These are phyloP conservation scores for Aricia artaxerxes DNA, from an alignment of 2,888 invertebrate species.

Conservation along the genomic window DNA sequence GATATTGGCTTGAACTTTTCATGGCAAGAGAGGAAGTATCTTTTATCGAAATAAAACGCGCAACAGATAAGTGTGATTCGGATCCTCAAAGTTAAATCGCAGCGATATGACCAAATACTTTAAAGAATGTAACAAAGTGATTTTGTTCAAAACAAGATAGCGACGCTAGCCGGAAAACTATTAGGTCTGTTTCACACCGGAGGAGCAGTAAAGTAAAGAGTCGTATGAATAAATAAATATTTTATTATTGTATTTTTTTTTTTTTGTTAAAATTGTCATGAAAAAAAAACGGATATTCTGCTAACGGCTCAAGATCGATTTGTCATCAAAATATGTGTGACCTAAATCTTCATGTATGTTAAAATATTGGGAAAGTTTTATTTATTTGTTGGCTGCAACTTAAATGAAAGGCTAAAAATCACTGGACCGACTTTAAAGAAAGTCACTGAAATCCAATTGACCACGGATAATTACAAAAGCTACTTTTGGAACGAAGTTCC, in stretches of 20 bases:
- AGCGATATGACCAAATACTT: background rate
- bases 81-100: background rate
- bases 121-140: background rate
- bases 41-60: background rate
- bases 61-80: background rate
- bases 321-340: too few species aligned
- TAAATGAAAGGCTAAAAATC: too few species aligned
- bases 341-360: too few species aligned
- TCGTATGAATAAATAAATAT: background rate
- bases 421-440: too few species aligned
- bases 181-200: background rate
- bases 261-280: too few species aligned
- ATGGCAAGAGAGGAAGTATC: background rate
- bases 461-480: too few species aligned
- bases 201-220: background rate
- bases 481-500: too few species aligned
- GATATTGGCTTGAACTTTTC: background rate
- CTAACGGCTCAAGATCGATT: background rate
- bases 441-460: too few species aligned
- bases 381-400: too few species aligned
- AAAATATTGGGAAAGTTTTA: too few species aligned
- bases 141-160: slow-evolving; percentile 25
- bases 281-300: background rate
- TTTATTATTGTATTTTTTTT: too few species aligned
- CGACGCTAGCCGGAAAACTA: slow-evolving; percentile 10